phyloP scores from a whole-genome alignment of 2,113 vertebrate genomes.

The Gnathonemus longibarbis region DNA sequence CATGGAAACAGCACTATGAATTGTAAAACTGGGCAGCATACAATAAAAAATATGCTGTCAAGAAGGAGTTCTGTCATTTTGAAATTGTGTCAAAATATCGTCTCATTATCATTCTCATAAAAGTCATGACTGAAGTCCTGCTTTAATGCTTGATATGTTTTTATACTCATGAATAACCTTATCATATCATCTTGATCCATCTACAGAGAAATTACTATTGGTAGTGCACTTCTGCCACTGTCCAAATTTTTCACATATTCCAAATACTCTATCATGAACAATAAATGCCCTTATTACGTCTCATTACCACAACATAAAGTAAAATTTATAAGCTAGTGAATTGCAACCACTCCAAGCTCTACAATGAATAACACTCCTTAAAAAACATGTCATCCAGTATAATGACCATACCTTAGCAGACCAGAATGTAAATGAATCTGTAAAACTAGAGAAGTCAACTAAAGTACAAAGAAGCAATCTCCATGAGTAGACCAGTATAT shows the following conservation, averaged over 20 bases:
- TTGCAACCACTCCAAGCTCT: neutral
- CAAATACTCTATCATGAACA: neutral
- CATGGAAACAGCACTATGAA: neutral
- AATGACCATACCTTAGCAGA: neutral
- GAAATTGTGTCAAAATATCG: neutral
- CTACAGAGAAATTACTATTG: neutral
- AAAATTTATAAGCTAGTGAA: neutral
- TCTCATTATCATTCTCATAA: neutral
- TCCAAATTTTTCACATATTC: neutral
- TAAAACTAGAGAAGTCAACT: neutral
- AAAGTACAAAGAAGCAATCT: neutral
- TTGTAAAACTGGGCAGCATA: neutral
- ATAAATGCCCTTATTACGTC: neutral
- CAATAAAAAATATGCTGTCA: neutral
- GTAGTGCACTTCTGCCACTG: neutral
- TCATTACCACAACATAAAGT: neutral
- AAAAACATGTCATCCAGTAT: neutral
- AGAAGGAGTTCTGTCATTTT: neutral
- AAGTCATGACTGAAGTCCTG: neutral
- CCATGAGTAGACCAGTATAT: neutral
- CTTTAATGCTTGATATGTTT: neutral
- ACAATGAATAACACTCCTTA: neutral
- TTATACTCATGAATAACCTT: neutral
- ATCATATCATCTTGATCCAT: neutral
- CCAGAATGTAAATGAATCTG: neutral